A percentile compares a stretch with the other conserved stretches of the same genome.
Conservation (phyloP, 2,113 vertebrate genomes). For the Crocuta crocuta region DNA sequence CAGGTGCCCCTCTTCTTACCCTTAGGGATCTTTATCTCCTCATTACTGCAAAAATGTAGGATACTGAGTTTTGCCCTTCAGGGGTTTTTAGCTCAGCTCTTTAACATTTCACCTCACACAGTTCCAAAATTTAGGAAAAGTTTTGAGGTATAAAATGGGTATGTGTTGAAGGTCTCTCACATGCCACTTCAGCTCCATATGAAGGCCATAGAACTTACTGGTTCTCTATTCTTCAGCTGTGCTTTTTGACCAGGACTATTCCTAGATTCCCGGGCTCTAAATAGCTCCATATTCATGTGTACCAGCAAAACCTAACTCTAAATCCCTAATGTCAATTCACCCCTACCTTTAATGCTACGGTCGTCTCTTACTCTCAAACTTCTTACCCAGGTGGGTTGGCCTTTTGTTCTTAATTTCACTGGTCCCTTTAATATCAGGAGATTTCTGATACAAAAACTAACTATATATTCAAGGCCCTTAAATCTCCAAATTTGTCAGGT, state of each 20-base stretch:
- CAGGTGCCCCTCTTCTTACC: no score
- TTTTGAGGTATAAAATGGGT: background rate
- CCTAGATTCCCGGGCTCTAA: background rate
- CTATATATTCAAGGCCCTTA: background rate
- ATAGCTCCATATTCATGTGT: background rate
- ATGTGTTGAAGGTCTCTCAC: background rate
- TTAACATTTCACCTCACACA: background rate
- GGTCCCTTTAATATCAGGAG: background rate
- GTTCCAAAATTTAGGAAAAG: background rate
- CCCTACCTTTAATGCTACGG: background rate
- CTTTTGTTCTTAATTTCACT: background rate
- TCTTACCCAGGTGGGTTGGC: rapidly evolving
- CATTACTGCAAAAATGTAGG: background rate
- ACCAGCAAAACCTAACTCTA: background rate
- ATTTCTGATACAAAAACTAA: background rate
- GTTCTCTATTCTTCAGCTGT: background rate
- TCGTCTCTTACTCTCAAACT: background rate
- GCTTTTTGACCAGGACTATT: background rate
- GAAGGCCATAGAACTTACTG: background rate
- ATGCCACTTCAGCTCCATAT: background rate
- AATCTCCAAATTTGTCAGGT: background rate
- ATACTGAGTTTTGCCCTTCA: background rate
- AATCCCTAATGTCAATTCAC: background rate
- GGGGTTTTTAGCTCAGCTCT: background rate
- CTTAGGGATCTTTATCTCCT: background rate